A percentile compares a stretch with the other conserved stretches of the same genome.
Evolutionary conservation across 30 jellyfish, hydroid and myxozoan genomes (phyloP).

Genomic region (Chrysaora quinquecirrha): DNA sequence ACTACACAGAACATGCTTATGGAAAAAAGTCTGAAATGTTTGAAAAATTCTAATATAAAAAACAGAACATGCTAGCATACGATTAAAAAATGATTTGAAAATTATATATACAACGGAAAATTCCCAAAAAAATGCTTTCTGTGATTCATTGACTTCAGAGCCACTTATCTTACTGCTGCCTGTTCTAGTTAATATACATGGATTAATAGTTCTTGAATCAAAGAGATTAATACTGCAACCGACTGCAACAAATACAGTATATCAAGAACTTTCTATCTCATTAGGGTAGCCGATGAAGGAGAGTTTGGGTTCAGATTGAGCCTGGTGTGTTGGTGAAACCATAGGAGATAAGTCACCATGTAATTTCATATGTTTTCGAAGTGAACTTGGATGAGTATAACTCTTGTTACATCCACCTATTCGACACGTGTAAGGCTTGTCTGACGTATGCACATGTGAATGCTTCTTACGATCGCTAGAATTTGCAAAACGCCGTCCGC

Average conservation of each 20-base stretch:
- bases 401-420: conserved; percentile 89
- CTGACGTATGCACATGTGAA: conserved; percentile 95
- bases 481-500: conserved; percentile 95
- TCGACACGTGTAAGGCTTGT: conserved; percentile 91
- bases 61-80: neutral
- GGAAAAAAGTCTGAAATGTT: neutral
- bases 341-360: conserved; percentile 89
- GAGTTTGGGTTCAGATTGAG: neutral
- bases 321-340: conserved; percentile 54
- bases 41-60: neutral
- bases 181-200: neutral
- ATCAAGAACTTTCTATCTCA: neutral
- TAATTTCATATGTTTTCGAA: conserved; percentile 86
- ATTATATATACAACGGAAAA: neutral
- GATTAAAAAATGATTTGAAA: too few species aligned
- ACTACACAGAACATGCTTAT: too few species aligned
- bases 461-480: conserved; percentile 97
- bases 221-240: neutral
- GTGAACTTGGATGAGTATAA: conserved; percentile 92
- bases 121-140: neutral
- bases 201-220: neutral
- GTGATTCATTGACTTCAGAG: neutral
- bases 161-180: neutral
- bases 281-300: neutral
- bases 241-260: neutral